phyloP scores from a whole-genome alignment of 2,113 vertebrate genomes.

The Isichthys henryi region DNA sequence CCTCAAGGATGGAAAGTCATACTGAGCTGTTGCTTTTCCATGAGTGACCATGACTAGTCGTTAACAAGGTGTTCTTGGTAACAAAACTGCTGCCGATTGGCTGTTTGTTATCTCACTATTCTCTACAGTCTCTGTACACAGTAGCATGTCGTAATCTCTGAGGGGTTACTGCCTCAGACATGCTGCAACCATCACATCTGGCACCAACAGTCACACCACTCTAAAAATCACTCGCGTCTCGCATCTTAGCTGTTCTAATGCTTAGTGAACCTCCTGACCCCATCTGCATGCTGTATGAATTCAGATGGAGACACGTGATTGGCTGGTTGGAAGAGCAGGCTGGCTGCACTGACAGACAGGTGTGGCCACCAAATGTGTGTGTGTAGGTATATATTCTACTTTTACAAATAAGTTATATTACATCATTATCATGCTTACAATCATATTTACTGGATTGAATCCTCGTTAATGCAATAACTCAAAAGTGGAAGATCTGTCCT shows the following conservation, averaged over 20 bases:
- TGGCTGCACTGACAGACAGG: background rate
- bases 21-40: background rate
- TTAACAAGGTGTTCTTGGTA: background rate
- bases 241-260: background rate
- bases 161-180: background rate
- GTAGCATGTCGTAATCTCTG: background rate
- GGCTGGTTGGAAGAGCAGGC: background rate
- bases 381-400: background rate
- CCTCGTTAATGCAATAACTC: background rate
- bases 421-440: background rate
- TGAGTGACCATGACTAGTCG: background rate
- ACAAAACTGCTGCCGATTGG: background rate
- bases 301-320: background rate
- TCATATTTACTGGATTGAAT: background rate
- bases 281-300: background rate
- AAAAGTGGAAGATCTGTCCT: background rate
- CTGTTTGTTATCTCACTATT: background rate
- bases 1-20: background rate
- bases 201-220: background rate
- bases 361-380: background rate
- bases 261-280: background rate
- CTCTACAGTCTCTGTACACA: background rate
- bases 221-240: background rate
- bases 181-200: background rate
- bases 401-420: background rate